These are phyloP conservation scores for Tolmerus cingulatus DNA, from an alignment of 2,888 invertebrate genomes.

Conservation along the genomic window DNA sequence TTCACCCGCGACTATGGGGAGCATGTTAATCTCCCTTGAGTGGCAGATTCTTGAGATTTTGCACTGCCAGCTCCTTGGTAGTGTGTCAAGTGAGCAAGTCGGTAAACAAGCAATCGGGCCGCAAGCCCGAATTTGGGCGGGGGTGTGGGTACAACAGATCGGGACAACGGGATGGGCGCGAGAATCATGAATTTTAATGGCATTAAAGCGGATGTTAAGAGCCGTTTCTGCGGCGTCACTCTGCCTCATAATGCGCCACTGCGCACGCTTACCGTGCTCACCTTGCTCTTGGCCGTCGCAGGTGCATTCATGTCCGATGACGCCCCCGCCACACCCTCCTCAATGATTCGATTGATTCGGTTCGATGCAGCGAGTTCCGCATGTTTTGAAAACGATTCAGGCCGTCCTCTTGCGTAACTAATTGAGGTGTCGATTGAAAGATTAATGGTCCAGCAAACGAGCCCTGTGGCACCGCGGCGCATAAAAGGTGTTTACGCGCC, in stretches of 20 bases:
- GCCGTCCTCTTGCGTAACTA: slow-evolving; percentile 26
- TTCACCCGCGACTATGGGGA: slow-evolving; percentile 4
- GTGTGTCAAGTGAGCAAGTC: slow-evolving; percentile 24
- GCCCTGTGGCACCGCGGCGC: slow-evolving; percentile 8
- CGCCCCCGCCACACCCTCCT: not conserved
- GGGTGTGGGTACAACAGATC: not conserved
- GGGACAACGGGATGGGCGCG: not conserved
- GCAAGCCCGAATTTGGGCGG: not conserved
- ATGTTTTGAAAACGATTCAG: slow-evolving; percentile 12
- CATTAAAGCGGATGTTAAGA: not conserved
- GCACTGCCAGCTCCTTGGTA: slow-evolving; percentile 23
- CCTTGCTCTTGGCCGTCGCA: not conserved
- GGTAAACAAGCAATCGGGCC: slow-evolving; percentile 13
- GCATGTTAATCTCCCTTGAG: not conserved
- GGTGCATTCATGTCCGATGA: not conserved
- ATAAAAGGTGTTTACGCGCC: not conserved
- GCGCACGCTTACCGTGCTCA: not conserved
- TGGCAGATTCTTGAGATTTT: slow-evolving; percentile 11
- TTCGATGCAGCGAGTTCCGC: not conserved
- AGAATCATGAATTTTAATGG: not conserved
- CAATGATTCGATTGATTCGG: not conserved
- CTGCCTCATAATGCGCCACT: not conserved
- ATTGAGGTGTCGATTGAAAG: slow-evolving; percentile 40
- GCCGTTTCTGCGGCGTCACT: not conserved
- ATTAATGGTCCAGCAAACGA: slow-evolving; percentile 26